Base-by-base conservation (phyloP, 2,113 vertebrate species). In the Regulus satrapa region DNA sequence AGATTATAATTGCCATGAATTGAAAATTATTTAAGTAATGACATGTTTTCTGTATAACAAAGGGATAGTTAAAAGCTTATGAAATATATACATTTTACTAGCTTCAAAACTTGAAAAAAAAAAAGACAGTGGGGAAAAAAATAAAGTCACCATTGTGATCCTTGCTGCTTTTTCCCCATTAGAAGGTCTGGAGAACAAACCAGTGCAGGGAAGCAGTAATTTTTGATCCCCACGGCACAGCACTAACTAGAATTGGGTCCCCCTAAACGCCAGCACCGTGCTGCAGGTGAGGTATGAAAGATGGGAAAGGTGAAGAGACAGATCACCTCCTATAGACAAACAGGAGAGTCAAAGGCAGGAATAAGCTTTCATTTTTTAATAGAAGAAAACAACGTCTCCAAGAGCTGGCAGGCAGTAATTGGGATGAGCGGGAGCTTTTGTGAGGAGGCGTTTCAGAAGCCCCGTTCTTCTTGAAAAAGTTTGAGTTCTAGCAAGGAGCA, bases 291-390 rank as follows among this genome's bases (percentile, higher is more conserved):
- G 43, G 67, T 93, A 77, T 94, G 69, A 96, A 96, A 94, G 92
- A 94, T 77, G 48, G 93, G 88, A 96, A 94, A 94, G 96, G 96
- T 97, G 95, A 97, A 94, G 85, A 12, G 51, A 63, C 78, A 18
- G 89, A 80, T 95, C 96, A 95, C 88, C 94, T 66, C 21, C 94
- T 71, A 83, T 76, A 96, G 94, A 96, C 94, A 94, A 96, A 97
- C 93, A 95, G 21, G n/a, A 38, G 14, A 69, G 82, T 97, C 96
- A 97, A 97, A 97, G 96, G 88, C 93, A 96, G 92, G 43, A 80
- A 58, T 69, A 88, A 92, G 93, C 96, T 96, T 97, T 97, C 88
- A 96, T 97, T 97, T 95, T 94, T 80, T 95, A 92, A 92, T 63
- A 88, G 94, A 93, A 85, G 95, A 93, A 95, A 95, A 96, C 96